phyloP scores from a whole-genome alignment of 1,140 invertebrate species.

The Drosophila busckii region DNA sequence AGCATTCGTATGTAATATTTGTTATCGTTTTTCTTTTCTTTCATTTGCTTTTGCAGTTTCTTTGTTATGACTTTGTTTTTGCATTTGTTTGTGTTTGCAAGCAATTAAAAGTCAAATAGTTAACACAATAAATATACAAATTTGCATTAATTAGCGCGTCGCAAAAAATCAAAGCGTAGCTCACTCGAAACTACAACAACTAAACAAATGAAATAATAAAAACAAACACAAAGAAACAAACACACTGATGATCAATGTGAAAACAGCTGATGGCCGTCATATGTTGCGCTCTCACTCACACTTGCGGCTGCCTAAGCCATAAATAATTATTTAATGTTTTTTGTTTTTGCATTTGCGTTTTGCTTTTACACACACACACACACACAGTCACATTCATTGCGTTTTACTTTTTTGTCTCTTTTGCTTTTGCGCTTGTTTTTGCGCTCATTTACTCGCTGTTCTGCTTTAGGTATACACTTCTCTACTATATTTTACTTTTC shows the following conservation, averaged over 20 bases:
- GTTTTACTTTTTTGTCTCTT: conserved; percentile 28
- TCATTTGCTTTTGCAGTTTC: conserved; percentile 5
- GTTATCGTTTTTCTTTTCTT: not conserved
- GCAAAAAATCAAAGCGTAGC: conserved; percentile 47
- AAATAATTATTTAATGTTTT: conserved; percentile 54
- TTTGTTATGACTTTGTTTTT: conserved; percentile 1
- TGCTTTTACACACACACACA: conserved; percentile 14
- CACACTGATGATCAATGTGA: conserved; percentile 55
- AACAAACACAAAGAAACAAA: not conserved
- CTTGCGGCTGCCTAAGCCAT: conserved; percentile 22
- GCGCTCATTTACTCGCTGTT: conserved; percentile 41
- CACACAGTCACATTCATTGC: conserved; percentile 36
- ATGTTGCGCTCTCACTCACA: conserved; percentile 50
- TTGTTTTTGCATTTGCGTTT: conserved; percentile 21
- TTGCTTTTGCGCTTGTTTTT: conserved; percentile 42
- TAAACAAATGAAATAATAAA: conserved; percentile 10
- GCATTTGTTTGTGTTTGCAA: conserved; percentile 8
- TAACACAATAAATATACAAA: conserved; percentile 31
- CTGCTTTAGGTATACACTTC: conserved; percentile 42
- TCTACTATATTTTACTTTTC: conserved; percentile 29
- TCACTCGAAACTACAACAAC: conserved; percentile 20
- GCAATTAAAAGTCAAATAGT: conserved; percentile 12
- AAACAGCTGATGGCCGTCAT: conserved; percentile 53
- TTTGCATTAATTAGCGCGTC: conserved; percentile 50
- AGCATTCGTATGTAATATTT: conserved; percentile 1